Percentiles rank a stretch among this genome's conserved stretches.
These are phyloP conservation scores for Malacoctenus gilli DNA, from an alignment of 2,797 vertebrate genomes.

Conservation along the genomic window DNA sequence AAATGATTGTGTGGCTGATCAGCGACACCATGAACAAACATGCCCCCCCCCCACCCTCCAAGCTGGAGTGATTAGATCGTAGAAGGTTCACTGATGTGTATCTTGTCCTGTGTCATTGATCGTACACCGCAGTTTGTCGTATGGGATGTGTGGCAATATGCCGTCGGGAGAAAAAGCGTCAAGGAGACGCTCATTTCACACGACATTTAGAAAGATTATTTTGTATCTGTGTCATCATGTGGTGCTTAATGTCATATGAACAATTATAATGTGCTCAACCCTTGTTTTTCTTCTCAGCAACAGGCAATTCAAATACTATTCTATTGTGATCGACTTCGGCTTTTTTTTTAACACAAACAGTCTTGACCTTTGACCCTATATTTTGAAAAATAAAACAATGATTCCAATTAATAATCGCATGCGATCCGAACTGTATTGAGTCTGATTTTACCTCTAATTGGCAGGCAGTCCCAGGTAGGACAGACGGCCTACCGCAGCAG, in stretches of 20 bases:
- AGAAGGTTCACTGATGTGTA: slow-evolving; percentile 20
- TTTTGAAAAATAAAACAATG: slow-evolving; percentile 17
- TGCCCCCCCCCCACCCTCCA: neutral
- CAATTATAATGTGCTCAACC: slow-evolving; percentile 1
- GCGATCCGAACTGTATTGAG: slow-evolving; percentile 44
- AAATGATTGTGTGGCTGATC: neutral
- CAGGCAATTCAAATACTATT: slow-evolving; percentile 2
- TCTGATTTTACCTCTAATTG: slow-evolving; percentile 57
- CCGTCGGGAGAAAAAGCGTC: neutral
- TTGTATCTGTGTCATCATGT: slow-evolving; percentile 13
- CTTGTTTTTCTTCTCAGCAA: neutral
- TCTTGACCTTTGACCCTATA: neutral
- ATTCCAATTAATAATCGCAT: no score
- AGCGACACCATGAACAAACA: slow-evolving; percentile 9
- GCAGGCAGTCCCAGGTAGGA: slow-evolving; percentile 89
- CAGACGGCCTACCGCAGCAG: slow-evolving; percentile 91
- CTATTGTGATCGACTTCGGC: slow-evolving; percentile 7
- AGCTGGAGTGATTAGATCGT: slow-evolving; percentile 9
- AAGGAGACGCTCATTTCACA: slow-evolving; percentile 1
- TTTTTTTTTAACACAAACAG: slow-evolving; percentile 13
- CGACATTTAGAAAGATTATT: slow-evolving; percentile 16
- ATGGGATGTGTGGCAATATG: no score
- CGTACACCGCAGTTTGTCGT: slow-evolving; percentile 6
- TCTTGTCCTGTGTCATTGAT: slow-evolving; percentile 20
- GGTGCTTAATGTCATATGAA: slow-evolving; percentile 9